Percentiles rank a stretch among this genome's conserved stretches.
Conservation (phyloP, 2,797 vertebrate species). For the Esox masquinongy region DNA sequence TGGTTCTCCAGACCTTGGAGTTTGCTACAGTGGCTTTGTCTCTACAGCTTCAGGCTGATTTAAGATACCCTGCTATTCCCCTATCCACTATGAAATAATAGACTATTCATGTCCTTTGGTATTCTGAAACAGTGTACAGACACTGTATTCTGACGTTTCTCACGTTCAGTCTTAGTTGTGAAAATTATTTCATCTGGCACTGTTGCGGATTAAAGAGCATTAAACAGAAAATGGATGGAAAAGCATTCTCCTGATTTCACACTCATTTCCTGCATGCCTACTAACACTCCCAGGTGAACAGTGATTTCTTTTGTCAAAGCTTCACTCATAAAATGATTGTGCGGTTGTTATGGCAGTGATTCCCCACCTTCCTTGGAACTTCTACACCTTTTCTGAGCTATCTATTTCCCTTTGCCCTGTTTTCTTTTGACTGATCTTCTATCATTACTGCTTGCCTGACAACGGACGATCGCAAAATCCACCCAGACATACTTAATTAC, state of each 20-base stretch:
- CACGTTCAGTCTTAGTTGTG: background rate
- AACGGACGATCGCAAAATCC: conserved; percentile 38
- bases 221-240: background rate
- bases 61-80: conserved; percentile 10
- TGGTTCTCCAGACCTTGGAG: conserved; percentile 7
- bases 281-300: conserved; percentile 9
- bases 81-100: conserved; percentile 36
- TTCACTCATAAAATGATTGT: conserved; percentile 21
- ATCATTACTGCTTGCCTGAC: conserved; percentile 13
- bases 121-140: conserved; percentile 43
- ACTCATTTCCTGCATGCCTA: background rate
- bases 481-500: conserved; percentile 31
- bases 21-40: background rate
- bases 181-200: background rate
- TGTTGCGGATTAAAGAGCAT: background rate
- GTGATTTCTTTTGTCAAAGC: conserved; percentile 32
- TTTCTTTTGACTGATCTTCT: conserved; percentile 42
- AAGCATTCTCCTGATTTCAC: background rate
- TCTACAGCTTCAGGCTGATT: conserved; percentile 11
- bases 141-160: background rate
- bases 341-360: conserved; percentile 52
- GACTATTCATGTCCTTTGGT: conserved; percentile 36
- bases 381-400: conserved; percentile 49
- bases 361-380: conserved; percentile 61
- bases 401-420: conserved; percentile 40